These are phyloP conservation scores for Crotalus adamanteus DNA, from an alignment of 2,797 vertebrate species.

Conservation along the genomic window DNA sequence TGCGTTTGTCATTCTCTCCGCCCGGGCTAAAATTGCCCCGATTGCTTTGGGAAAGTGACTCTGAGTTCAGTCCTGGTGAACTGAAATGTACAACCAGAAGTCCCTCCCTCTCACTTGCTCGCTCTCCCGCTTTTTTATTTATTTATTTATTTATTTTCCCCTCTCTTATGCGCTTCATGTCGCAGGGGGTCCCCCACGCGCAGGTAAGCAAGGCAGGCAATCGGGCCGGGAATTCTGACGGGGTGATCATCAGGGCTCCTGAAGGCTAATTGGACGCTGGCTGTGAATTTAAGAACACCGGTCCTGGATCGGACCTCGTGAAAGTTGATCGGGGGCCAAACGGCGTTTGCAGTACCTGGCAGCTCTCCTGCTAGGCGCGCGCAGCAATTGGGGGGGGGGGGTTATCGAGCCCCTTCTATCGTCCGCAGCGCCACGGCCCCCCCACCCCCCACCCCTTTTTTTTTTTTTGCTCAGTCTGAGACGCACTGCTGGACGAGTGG, in stretches of 20 bases:
- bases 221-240: not conserved
- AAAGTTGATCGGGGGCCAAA: not conserved
- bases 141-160: accelerated
- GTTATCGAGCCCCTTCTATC: not conserved
- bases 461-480: not conserved
- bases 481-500: not conserved
- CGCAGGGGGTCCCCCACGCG: not conserved
- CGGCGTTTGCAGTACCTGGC: not conserved
- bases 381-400: not conserved
- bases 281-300: not conserved
- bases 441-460: no score
- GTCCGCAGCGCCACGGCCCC: not conserved
- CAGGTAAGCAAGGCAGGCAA: not conserved
- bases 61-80: not conserved
- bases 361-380: not conserved
- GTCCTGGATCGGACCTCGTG: not conserved
- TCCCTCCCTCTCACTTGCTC: not conserved
- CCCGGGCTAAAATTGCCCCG: not conserved
- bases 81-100: not conserved
- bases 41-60: not conserved
- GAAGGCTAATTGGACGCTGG: not conserved
- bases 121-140: not conserved
- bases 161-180: not conserved
- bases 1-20: not conserved
- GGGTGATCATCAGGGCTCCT: not conserved